phyloP scores from a whole-genome alignment of 1,140 invertebrate species.

The Trypoxylus dichotomus region DNA sequence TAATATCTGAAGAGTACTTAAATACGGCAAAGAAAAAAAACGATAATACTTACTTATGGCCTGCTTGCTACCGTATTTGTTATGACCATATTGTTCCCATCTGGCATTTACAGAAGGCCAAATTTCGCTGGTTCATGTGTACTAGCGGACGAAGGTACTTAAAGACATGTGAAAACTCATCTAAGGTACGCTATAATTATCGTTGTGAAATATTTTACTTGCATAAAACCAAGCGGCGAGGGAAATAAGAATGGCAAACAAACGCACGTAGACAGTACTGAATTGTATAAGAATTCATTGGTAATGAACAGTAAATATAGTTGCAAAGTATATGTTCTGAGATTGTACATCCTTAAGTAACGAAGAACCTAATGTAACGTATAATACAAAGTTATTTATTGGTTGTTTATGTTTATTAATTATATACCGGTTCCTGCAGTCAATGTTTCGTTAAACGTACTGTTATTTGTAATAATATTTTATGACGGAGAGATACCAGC shows the following conservation, averaged over 20 bases:
- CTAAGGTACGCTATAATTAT: background rate
- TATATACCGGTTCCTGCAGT: background rate
- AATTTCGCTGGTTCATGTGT: background rate
- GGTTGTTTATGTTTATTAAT: background rate
- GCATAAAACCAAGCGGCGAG: background rate
- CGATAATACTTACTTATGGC: too few species aligned
- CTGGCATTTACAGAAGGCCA: background rate
- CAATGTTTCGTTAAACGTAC: background rate
- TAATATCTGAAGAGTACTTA: background rate
- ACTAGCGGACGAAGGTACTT: background rate
- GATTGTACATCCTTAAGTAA: background rate
- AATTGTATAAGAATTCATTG: background rate
- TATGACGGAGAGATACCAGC: background rate
- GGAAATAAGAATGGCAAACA: background rate
- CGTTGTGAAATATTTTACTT: background rate
- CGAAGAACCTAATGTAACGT: background rate
- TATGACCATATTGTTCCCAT: too few species aligned
- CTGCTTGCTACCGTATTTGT: too few species aligned
- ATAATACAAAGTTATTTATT: background rate
- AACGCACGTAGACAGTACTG: background rate
- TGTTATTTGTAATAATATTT: slow-evolving; percentile 4
- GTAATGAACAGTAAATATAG: background rate
- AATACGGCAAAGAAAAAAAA: background rate
- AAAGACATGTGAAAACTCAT: background rate
- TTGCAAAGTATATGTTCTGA: background rate